Evolutionary conservation across 2,797 vertebrate species (phyloP), one percentile per base, ranked within the genome.

Genomic region (Epinephelus coioides): DNA sequence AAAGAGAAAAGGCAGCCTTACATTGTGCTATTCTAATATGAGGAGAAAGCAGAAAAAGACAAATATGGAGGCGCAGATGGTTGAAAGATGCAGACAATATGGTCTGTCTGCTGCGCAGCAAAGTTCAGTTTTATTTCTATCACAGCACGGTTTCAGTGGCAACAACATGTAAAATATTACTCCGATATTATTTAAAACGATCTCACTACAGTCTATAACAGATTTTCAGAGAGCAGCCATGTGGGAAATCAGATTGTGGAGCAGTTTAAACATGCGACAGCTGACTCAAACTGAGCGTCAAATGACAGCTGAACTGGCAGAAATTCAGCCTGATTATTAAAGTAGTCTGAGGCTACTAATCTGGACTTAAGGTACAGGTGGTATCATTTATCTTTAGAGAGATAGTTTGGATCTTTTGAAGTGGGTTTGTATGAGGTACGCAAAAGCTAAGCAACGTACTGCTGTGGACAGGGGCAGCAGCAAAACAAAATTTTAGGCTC

Each of bases 61-160:
- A 67, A 78, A 65, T 11, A 12, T 17, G 49, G 67, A 23, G 70
- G 23, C 3, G 21, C 86, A 85, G 77, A 83, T 83, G 78, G 79
- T 53, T 44, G 62, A 17, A 66, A 56, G 61, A 61, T 67, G 30
- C 27, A 61, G 27, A 83, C 77, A 82, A 78, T 66, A 73, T 81
- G 71, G 50, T 75, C 18, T 25, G 69, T 47, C 55, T 80, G 69
- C 47, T 59, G 15, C 10, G 59, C 47, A 17, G 57, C 59, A 50
- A 68, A 78, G 81, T 68, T 78, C 51, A 50, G 56, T 43, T 64
- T 53, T 63, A 82, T 81, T 77, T 76, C 70, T 46, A 50, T 80
- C 50, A 70, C 72, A 63, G 50, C 61, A 70, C 15, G 68, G 61
- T 59, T 27, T 73, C 67, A 51, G 34, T 1, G 59, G 66, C 47